Evolutionary conservation across 2,113 vertebrate species (phyloP).

Genomic region (Vicugna pacos): DNA sequence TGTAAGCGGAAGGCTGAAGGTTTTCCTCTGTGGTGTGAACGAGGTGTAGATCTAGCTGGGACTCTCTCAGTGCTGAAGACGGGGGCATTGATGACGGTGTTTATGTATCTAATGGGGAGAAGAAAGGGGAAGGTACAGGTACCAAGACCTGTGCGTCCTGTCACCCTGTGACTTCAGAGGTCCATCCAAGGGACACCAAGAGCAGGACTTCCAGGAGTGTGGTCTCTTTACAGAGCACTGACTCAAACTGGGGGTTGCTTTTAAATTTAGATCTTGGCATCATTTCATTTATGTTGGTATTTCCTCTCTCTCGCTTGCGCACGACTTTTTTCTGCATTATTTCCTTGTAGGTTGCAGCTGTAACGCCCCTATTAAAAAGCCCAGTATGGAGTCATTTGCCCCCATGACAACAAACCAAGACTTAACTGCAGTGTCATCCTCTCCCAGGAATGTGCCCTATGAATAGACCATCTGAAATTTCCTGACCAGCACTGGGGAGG

Average conservation of each 20-base stretch:
- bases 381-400: background rate
- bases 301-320: background rate
- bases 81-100: background rate
- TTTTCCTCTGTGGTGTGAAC: background rate
- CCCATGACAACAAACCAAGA: background rate
- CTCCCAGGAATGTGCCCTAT: background rate
- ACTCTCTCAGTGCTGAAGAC: background rate
- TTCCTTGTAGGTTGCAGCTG: background rate
- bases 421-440: background rate
- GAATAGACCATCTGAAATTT: background rate
- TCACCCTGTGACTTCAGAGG: background rate
- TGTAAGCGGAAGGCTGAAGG: background rate
- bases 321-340: background rate
- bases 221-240: background rate
- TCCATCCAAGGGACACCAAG: background rate
- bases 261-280: background rate
- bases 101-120: background rate
- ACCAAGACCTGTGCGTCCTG: fast-evolving
- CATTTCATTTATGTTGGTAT: background rate
- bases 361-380: background rate
- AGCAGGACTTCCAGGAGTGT: background rate
- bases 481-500: background rate
- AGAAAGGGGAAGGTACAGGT: background rate
- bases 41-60: background rate
- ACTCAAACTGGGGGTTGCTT: background rate